These are phyloP conservation scores for Camponotus fellah DNA, from an alignment of 2,888 invertebrate genomes.

Conservation along the genomic window DNA sequence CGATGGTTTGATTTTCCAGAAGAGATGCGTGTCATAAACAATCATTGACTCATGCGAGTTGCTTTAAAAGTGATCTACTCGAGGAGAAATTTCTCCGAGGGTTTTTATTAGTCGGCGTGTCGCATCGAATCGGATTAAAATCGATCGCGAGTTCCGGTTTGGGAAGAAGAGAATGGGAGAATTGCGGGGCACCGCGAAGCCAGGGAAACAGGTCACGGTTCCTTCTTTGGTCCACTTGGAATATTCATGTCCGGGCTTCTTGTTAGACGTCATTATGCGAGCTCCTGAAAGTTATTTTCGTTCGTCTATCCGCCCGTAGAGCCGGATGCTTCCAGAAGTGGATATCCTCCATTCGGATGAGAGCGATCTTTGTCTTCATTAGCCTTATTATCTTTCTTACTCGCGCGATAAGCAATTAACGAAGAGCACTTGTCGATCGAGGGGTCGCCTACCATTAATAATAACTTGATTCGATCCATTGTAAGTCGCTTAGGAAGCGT, in stretches of 20 bases:
- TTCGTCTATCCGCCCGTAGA: neutral
- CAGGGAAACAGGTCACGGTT: constrained; percentile 38
- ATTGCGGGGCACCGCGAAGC: neutral
- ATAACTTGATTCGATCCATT: constrained; percentile 60
- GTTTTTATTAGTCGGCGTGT: constrained; percentile 30
- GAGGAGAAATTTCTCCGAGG: constrained; percentile 30
- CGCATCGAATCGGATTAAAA: constrained; percentile 1
- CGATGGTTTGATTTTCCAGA: neutral
- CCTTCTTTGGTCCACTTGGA: constrained; percentile 31
- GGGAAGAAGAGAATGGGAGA: neutral
- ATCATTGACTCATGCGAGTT: constrained; percentile 1
- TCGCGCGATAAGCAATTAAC: constrained; percentile 63
- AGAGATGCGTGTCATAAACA: too few relatives aligned
- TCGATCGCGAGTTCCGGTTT: neutral
- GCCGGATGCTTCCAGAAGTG: constrained; percentile 16
- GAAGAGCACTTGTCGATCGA: constrained; percentile 48
- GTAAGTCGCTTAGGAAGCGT: constrained; percentile 53
- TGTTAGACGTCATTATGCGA: constrained; percentile 38
- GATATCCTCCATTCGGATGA: neutral
- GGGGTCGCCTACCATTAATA: constrained; percentile 52
- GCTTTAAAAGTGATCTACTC: neutral
- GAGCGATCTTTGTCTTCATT: constrained; percentile 26
- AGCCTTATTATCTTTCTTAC: constrained; percentile 51
- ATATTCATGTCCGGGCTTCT: constrained; percentile 53
- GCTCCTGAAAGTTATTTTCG: constrained; percentile 35